A percentile compares a stretch with the other conserved stretches of the same genome.
Conservation (phyloP, 1,140 invertebrate genomes). For the Zophobas morio region DNA sequence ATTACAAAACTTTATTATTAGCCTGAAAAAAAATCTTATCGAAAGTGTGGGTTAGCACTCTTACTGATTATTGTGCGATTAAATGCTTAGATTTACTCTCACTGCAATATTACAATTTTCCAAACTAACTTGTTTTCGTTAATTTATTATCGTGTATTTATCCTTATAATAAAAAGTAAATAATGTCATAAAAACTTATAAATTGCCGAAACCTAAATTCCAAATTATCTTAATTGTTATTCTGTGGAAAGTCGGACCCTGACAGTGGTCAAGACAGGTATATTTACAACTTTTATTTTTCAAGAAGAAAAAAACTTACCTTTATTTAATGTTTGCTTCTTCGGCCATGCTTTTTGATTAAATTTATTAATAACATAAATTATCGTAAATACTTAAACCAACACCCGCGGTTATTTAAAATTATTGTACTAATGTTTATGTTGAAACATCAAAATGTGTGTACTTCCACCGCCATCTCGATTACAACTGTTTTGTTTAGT, state of each 20-base stretch:
- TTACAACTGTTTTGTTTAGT: constrained; percentile 37
- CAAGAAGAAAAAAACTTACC: constrained; percentile 5
- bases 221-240: not conserved
- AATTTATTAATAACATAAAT: not conserved
- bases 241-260: constrained; percentile 1
- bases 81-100: too few species aligned
- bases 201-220: not conserved
- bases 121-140: too few species aligned
- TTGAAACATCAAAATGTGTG: constrained; percentile 15
- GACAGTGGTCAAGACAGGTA: constrained; percentile 16
- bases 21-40: too few species aligned
- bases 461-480: constrained; percentile 26
- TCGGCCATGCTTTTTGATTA: constrained; percentile 11
- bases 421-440: constrained; percentile 21
- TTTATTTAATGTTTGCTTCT: constrained; percentile 4
- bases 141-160: too few species aligned
- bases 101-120: too few species aligned
- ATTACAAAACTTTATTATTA: not conserved
- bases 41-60: too few species aligned
- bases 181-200: not conserved
- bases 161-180: too few species aligned
- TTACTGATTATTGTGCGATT: too few species aligned
- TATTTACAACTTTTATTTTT: constrained; percentile 6
- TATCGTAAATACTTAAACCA: constrained; percentile 9
- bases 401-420: constrained; percentile 34